These are phyloP conservation scores for Petrocephalus microphthalmus DNA, from an alignment of 2,113 vertebrate genomes.

Conservation along the genomic window DNA sequence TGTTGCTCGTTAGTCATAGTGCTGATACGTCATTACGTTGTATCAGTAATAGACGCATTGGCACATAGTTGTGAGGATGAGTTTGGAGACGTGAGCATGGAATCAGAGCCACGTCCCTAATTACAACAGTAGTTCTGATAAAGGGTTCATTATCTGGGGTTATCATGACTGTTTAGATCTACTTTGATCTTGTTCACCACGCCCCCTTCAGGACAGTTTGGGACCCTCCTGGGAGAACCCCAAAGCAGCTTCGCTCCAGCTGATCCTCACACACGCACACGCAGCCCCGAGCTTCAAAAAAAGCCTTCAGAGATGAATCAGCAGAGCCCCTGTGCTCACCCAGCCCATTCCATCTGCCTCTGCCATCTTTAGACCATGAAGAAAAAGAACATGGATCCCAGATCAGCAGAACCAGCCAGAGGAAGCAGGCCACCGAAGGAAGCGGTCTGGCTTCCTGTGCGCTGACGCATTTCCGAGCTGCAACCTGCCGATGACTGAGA, in stretches of 20 bases:
- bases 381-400: not conserved
- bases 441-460: not conserved
- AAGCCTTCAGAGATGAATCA: not conserved
- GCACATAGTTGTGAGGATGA: not conserved
- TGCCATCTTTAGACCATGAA: not conserved
- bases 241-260: not conserved
- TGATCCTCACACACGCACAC: not conserved
- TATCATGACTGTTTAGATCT: not conserved
- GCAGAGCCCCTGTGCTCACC: not conserved
- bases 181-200: not conserved
- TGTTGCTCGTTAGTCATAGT: not conserved
- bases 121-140: not conserved
- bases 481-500: not conserved
- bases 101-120: not conserved
- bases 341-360: not conserved
- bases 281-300: not conserved
- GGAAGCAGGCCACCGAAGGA: not conserved
- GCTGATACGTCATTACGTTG: not conserved
- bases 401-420: not conserved
- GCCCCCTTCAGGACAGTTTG: not conserved
- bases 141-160: not conserved
- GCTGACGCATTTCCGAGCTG: not conserved
- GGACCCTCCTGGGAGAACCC: not conserved
- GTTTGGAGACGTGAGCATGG: not conserved
- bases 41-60: not conserved